Base-by-base conservation (phyloP, 2,888 invertebrate genomes). In the Megaustenia siamemsis region DNA sequence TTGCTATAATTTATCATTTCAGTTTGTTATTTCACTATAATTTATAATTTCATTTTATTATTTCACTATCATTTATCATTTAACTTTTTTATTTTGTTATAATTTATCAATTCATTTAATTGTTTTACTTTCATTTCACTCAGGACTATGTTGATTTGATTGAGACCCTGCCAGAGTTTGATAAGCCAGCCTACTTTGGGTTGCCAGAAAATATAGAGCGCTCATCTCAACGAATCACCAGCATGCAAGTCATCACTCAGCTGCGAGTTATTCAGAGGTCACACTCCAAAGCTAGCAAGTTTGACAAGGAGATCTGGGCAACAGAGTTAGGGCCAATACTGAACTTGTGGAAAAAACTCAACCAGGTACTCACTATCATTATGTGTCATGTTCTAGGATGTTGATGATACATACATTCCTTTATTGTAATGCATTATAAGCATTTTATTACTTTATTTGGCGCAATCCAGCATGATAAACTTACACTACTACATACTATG, bases 121-220 rank as follows among this genome's bases (percentile, higher is more conserved):
- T 38, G 24, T 69, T 78, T 71, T 53, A 35, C 0, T 53, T 15
- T 71, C 15, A 18, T 66, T 4, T 79, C 53, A 10, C n/a, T 45
- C 94, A 97, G 96, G 97, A 96, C 79, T 96, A 96, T 90, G 90
- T 96, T 5, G 95, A 95, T 15, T 94, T 95, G 0, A 95, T 97
- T 83, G 96, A 96, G 79, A 95, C 95, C 45, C 94, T 97, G 71
- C 96, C 97, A 0, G 96, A 96, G 86, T 95, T 95, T 80, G 97
- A 98, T 93, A 94, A 95, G 24, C 97, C 98, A 0, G 95, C 95
- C 10, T 95, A 96, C 90, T 96, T 98, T 91, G 97, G 97, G 4
- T 94, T 98, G 76, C 97, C 98, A 0, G 96, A 96, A 80, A 98
- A 98, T 93, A 97, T 98, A 86, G 96, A 97, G 88, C 95, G 96